Evolutionary conservation across 2,113 vertebrate genomes (phyloP).

Genomic region (Apteryx owenii): DNA sequence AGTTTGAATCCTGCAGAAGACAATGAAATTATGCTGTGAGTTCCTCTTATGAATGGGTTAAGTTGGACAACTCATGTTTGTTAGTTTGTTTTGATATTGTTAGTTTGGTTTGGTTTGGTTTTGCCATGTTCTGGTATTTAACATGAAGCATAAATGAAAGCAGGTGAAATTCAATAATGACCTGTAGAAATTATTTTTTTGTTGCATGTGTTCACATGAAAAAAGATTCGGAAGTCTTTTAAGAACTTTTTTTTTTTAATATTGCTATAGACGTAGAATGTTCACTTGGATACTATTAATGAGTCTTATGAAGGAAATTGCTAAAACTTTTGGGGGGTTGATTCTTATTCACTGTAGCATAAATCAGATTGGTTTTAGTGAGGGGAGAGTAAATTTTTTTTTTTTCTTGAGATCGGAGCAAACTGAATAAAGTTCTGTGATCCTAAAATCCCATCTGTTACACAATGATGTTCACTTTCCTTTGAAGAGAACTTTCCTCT

Average conservation of each 20-base stretch:
- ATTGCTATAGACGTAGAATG: background rate
- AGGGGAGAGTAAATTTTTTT: background rate
- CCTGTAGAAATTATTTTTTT: background rate
- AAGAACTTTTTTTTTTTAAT: background rate
- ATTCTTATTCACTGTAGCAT: background rate
- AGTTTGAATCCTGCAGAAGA: background rate
- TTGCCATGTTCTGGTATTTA: background rate
- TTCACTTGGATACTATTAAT: background rate
- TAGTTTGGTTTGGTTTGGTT: background rate
- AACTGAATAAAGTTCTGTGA: accelerated
- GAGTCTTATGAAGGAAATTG: background rate
- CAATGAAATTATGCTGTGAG: background rate
- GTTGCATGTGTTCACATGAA: background rate
- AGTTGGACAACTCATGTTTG: background rate
- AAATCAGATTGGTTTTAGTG: background rate
- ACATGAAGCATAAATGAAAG: background rate
- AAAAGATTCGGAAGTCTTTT: background rate
- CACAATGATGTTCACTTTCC: accelerated
- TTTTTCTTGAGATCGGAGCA: background rate
- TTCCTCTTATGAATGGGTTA: background rate
- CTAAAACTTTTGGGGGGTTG: background rate
- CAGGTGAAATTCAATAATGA: background rate
- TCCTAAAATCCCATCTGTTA: background rate
- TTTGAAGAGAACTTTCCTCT: background rate
- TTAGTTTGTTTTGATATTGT: background rate